Evolutionary conservation across 2,888 invertebrate genomes (phyloP), one percentile per base, ranked within the genome.

Genomic region (Drosophila sordidapex): DNA sequence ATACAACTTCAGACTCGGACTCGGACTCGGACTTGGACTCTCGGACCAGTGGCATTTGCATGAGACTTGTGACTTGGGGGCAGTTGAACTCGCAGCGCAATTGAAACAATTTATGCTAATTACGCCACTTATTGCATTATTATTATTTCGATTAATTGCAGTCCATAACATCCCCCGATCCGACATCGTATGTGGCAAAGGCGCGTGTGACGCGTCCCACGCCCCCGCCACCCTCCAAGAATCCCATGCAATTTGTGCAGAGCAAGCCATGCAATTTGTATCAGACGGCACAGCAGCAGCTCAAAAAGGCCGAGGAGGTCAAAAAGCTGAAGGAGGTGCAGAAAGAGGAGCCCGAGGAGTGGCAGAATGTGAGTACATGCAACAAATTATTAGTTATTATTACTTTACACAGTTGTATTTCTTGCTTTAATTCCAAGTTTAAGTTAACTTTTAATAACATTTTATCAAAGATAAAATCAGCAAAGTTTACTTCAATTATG

Each of bases 191-290:
- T 87, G 92, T 93, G 82, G 89, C 93, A 65, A 93, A 93, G 79
- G 93, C 92, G 74, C 94, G 95, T 82, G 95, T 96, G 70, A 95
- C 95, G 67, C 96, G 96, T 82, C 94, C 96, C 86, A 96, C 96
- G 64, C 96, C 97, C 82, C 96, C 96, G 69, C 97, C 97, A 93
- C 97, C 97, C 74, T 97, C 97, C 43, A 95, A 95, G 78, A 97
- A 97, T 93, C 97, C 98, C 71, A 95, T 98, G 91, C 97, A 98
- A 94, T 98, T 98, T 94, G 96, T 98, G 79, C 96, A 96, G 93
- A 97, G 97, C 43, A 97, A 97, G 52, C 97, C 97, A n/a, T 97
- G 97, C 87, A 96, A 96, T 90, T 95, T 98, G 64, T 97, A 96
- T 94, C 96, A 96, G 91, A 95, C 96, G 74, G 97, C 97, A 36